Percentiles rank a stretch among this genome's conserved stretches.
Evolutionary conservation across 1,140 invertebrate species (phyloP).

Genomic region (Micrasema longulum): DNA sequence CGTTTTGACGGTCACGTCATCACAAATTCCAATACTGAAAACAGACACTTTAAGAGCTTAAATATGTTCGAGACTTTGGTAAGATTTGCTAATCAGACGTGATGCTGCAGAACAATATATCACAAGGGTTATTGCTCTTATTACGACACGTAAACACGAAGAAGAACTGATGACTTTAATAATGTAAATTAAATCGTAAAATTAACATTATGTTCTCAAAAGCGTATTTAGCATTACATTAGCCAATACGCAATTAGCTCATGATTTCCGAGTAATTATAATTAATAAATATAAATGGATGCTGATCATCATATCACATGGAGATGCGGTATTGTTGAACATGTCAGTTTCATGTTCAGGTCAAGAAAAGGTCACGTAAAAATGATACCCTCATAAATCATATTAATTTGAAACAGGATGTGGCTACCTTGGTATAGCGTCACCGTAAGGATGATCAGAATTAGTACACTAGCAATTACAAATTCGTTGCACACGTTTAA

Average conservation of each 20-base stretch:
- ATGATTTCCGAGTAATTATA: not conserved
- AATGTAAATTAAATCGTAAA: not conserved
- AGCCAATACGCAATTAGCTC: constrained; percentile 19
- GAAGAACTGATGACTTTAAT: no score
- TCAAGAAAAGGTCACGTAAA: constrained; percentile 17
- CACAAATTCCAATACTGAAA: no score
- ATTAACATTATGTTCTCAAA: not conserved
- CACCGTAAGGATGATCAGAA: not conserved
- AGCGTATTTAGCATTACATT: no score
- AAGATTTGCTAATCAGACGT: no score
- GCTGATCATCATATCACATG: constrained; percentile 13
- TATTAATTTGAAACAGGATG: constrained; percentile 14
- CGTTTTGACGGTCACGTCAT: no score
- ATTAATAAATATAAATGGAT: not conserved
- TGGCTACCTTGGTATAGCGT: not conserved
- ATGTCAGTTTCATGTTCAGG: not conserved
- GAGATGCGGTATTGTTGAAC: constrained; percentile 21
- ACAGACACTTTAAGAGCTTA: no score
- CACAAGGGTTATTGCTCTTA: no score
- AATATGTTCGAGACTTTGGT: no score
- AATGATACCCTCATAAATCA: not conserved
- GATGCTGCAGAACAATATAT: no score
- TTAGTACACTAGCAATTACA: not conserved
- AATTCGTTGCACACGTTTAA: no score
- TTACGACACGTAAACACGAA: no score